Percentiles rank a stretch among this genome's conserved stretches.
Conservation (phyloP, 2,888 invertebrate species). For the Sminthurides aquaticus region DNA sequence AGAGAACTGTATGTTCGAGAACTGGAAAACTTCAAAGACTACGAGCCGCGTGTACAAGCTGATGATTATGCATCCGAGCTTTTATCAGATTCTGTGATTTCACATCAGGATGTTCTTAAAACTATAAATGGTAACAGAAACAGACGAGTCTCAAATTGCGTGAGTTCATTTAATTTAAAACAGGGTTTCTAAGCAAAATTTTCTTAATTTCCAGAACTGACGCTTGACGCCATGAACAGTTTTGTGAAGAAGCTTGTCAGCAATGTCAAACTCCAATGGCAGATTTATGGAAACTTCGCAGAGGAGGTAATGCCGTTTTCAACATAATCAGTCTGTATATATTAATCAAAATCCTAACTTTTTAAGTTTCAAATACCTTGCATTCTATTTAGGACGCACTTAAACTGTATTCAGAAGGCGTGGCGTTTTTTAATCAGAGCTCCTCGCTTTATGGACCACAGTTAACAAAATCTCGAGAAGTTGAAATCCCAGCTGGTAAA, state of each 20-base stretch:
- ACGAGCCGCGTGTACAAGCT: slow-evolving; percentile 66
- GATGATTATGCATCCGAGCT: slow-evolving; percentile 78
- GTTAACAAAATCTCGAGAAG: slow-evolving; percentile 68
- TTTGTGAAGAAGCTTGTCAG: slow-evolving; percentile 74
- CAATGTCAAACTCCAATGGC: slow-evolving; percentile 76
- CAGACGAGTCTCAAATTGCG: no score
- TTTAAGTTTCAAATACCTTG: slow-evolving; percentile 35
- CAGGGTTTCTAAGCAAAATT: no score
- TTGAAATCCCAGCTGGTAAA: slow-evolving; percentile 75
- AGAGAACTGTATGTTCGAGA: slow-evolving; percentile 72
- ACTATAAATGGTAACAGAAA: slow-evolving; percentile 68
- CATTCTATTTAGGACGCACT: slow-evolving; percentile 62
- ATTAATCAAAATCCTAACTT: slow-evolving; percentile 12
- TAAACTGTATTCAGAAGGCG: slow-evolving; percentile 55
- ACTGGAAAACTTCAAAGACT: slow-evolving; percentile 81
- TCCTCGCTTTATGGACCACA: slow-evolving; percentile 71
- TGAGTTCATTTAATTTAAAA: no score
- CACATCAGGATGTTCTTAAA: slow-evolving; percentile 73
- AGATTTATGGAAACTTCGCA: slow-evolving; percentile 84
- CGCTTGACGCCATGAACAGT: slow-evolving; percentile 64
- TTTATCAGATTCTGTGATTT: slow-evolving; percentile 78
- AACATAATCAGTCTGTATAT: not conserved
- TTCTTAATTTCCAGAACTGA: slow-evolving; percentile 66
- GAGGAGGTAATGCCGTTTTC: slow-evolving; percentile 49
- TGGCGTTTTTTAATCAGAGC: slow-evolving; percentile 42